Conservation (phyloP, 2,888 invertebrate genomes). For the Lysandra coridon region DNA sequence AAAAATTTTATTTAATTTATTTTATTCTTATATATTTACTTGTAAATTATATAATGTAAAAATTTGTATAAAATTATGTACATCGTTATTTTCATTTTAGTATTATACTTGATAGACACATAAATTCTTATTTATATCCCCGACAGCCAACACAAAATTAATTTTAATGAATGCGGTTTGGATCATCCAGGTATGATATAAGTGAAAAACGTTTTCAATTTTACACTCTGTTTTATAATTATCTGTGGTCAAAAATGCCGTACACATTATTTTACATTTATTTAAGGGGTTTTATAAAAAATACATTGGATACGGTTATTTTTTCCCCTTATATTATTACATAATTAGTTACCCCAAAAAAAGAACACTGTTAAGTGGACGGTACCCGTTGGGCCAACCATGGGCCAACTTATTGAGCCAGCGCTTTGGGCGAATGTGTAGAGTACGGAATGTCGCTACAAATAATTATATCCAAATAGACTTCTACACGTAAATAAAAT, state of each 20-base stretch:
- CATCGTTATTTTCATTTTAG: background rate
- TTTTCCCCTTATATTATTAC: background rate
- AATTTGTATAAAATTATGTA: too few species aligned
- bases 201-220: conserved; percentile 3
- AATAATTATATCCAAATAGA: too few species aligned
- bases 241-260: background rate
- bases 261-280: background rate
- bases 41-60: too few species aligned
- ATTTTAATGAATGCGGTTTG: background rate
- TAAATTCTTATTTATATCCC: background rate
- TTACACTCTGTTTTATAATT: conserved; percentile 5
- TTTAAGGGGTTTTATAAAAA: background rate
- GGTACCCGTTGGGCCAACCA: too few species aligned
- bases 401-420: too few species aligned
- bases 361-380: too few species aligned
- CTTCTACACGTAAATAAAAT: too few species aligned
- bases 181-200: background rate
- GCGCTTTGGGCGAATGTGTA: too few species aligned
- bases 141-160: background rate
- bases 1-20: too few species aligned
- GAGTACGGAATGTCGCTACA: too few species aligned
- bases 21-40: too few species aligned
- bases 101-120: background rate
- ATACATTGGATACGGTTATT: background rate
- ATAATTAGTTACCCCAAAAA: too few species aligned